A percentile compares a stretch with the other conserved stretches of the same genome.
Evolutionary conservation across 37 sponge, comb jelly and placozoan genomes (phyloP).

Genomic region (Cliona cf. orientalis): DNA sequence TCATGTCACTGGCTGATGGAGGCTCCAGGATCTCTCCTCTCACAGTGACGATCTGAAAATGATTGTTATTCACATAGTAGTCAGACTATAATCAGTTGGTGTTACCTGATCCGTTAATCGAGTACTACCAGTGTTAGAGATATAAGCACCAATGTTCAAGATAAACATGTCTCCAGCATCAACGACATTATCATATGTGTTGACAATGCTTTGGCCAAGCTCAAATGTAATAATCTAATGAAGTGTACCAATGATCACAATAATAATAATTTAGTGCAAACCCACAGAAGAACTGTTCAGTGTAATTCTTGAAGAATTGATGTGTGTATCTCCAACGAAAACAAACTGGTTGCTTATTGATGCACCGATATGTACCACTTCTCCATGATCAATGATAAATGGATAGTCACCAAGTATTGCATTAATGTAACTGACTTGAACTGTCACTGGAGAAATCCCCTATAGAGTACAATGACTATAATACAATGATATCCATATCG

Average conservation of each 20-base stretch:
- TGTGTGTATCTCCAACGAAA: background rate
- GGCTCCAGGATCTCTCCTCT: background rate
- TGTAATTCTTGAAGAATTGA: background rate
- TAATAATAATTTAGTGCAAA: too few species aligned
- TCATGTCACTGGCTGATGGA: background rate
- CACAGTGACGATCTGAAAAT: background rate
- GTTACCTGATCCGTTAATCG: too few species aligned
- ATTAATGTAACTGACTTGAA: background rate
- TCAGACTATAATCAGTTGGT: too few species aligned
- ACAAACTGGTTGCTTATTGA: background rate
- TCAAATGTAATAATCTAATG: background rate
- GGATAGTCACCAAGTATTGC: background rate
- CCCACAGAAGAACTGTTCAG: too few species aligned
- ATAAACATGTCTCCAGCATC: background rate
- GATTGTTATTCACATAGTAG: too few species aligned
- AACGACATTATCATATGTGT: background rate
- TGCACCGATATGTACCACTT: background rate
- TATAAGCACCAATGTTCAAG: background rate
- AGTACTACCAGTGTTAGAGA: too few species aligned
- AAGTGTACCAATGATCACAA: background rate
- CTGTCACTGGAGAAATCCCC: background rate
- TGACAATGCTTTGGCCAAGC: too few species aligned
- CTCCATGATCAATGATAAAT: background rate
- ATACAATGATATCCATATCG: background rate
- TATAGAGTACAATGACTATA: background rate